A percentile compares a stretch with the other conserved stretches of the same genome.
phyloP scores from a whole-genome alignment of 2,113 vertebrate genomes.

The Cariama cristata region DNA sequence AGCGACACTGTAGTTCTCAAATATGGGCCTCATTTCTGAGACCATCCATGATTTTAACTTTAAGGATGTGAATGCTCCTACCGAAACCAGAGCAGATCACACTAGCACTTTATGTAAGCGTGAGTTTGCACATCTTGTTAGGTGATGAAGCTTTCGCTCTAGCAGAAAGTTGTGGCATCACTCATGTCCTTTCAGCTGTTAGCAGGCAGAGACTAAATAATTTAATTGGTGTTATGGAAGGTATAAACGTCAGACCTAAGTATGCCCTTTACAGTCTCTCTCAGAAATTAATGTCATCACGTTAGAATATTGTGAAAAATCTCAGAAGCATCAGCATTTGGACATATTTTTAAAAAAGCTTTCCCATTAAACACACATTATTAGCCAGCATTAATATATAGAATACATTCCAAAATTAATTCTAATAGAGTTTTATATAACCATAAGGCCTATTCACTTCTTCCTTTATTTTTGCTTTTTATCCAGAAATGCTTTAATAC shows the following conservation, averaged over 20 bases:
- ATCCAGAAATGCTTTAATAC: neutral
- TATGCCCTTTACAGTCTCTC: neutral
- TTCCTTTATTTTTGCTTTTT: neutral
- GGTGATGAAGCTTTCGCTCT: neutral
- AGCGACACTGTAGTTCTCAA: neutral
- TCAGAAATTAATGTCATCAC: neutral
- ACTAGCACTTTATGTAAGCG: neutral
- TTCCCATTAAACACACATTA: neutral
- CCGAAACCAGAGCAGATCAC: neutral
- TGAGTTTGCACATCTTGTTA: neutral
- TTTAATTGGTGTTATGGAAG: neutral
- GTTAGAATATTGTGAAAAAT: neutral
- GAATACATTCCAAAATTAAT: neutral
- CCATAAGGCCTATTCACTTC: neutral
- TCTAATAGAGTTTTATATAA: neutral
- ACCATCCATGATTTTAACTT: neutral
- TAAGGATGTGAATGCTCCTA: neutral
- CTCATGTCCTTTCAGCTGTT: neutral
- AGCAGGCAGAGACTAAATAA: neutral
- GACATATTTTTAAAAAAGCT: neutral
- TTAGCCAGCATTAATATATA: neutral
- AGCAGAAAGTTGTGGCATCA: neutral
- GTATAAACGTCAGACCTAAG: neutral
- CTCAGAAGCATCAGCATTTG: neutral
- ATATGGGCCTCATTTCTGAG: neutral